A percentile compares a stretch with the other conserved stretches of the same genome.
Conservation (phyloP, 2,113 vertebrate species). For the Ceratotherium simum region DNA sequence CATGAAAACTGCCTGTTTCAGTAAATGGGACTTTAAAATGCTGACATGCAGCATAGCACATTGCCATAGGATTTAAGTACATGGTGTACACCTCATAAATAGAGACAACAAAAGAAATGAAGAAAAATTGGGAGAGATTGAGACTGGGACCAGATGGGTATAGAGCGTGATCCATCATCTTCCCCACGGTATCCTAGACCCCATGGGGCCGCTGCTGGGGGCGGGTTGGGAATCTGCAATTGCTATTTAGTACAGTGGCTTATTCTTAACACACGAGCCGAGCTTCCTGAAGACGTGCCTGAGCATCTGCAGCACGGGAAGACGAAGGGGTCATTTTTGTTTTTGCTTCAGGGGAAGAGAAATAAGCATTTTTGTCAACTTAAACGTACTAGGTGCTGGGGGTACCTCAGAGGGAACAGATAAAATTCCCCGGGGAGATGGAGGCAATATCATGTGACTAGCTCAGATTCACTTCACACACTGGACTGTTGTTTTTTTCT, state of each 20-base stretch:
- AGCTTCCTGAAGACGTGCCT: accelerated
- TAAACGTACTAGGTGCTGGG: too few relatives aligned
- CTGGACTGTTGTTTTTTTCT: background rate
- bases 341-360: background rate
- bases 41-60: background rate
- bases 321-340: background rate
- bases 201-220: accelerated
- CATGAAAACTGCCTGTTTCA: background rate
- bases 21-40: background rate
- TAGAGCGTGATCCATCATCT: too few relatives aligned
- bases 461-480: too few relatives aligned
- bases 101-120: background rate
- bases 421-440: too few relatives aligned
- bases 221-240: accelerated
- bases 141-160: background rate
- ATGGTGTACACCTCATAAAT: background rate
- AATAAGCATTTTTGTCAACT: background rate
- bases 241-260: background rate
- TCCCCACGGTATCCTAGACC: accelerated
- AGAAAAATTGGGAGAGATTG: background rate
- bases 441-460: accelerated
- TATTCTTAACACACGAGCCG: background rate
- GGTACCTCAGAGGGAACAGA: background rate
- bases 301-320: accelerated
- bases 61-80: background rate